These are phyloP conservation scores for Coranthus polyacanthus DNA, from an alignment of 2,797 vertebrate genomes.

Conservation along the genomic window DNA sequence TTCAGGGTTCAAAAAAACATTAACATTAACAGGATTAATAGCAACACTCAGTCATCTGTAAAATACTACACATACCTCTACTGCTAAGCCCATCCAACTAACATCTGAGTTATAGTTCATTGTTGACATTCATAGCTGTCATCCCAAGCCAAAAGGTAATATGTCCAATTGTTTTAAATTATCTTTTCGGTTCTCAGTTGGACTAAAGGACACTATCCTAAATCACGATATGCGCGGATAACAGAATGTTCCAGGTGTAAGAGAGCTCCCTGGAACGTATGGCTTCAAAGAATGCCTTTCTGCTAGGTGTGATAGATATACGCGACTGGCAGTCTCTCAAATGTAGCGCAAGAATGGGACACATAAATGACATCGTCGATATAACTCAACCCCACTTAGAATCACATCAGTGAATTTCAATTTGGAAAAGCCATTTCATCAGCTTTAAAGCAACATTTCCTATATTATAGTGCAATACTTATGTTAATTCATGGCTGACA, in stretches of 20 bases:
- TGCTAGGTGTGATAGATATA: slow-evolving; percentile 25
- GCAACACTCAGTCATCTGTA: slow-evolving; percentile 39
- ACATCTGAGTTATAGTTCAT: slow-evolving; percentile 62
- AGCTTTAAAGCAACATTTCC: slow-evolving; percentile 29
- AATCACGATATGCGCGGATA: slow-evolving; percentile 62
- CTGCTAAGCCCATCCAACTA: slow-evolving; percentile 59
- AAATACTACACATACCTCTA: slow-evolving; percentile 37
- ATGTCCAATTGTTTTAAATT: slow-evolving; percentile 77
- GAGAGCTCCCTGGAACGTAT: slow-evolving; percentile 51
- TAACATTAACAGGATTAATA: slow-evolving; percentile 34
- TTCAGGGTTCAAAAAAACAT: too few relatives aligned
- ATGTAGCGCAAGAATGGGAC: slow-evolving; percentile 17
- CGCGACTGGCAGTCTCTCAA: slow-evolving; percentile 44
- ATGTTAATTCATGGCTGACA: slow-evolving; percentile 33
- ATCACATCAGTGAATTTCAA: slow-evolving; percentile 18
- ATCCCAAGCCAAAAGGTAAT: slow-evolving; percentile 62
- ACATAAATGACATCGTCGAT: slow-evolving; percentile 22
- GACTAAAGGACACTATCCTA: slow-evolving; percentile 45
- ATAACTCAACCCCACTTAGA: slow-evolving; percentile 27
- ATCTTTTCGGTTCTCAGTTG: slow-evolving; percentile 63
- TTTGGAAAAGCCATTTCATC: slow-evolving; percentile 18
- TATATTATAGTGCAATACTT: slow-evolving; percentile 13
- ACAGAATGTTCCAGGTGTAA: slow-evolving; percentile 39
- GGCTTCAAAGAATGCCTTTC: slow-evolving; percentile 39
- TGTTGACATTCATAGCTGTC: slow-evolving; percentile 56